Conservation (phyloP, 2,113 vertebrate species). For the Mus spicilegus region DNA sequence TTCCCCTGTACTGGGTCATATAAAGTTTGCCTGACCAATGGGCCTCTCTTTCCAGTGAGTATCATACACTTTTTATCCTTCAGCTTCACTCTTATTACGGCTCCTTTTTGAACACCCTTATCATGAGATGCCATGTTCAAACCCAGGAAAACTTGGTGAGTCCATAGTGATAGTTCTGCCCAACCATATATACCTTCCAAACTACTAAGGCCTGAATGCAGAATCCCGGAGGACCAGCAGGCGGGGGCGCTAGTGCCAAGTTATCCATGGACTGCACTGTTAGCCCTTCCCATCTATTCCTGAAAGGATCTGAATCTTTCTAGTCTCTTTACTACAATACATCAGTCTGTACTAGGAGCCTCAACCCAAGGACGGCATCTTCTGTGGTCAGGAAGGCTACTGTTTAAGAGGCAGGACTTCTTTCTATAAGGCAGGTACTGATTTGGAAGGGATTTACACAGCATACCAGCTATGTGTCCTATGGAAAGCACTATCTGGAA, state of each 20-base stretch:
- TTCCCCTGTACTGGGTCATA: no score
- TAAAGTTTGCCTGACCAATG: no score
- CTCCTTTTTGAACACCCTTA: not conserved
- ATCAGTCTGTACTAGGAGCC: not conserved
- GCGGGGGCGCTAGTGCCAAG: not conserved
- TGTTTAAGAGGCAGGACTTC: not conserved
- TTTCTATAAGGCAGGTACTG: not conserved
- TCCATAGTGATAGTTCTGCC: not conserved
- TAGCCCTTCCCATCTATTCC: not conserved
- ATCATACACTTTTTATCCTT: not conserved
- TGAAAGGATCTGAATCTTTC: not conserved
- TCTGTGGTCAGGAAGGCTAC: not conserved
- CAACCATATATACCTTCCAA: not conserved
- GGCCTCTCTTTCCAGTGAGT: no score
- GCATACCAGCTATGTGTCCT: not conserved
- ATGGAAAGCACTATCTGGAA: rapidly evolving
- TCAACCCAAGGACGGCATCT: not conserved
- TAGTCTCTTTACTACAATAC: not conserved
- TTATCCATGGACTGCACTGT: not conserved
- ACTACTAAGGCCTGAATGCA: not conserved
- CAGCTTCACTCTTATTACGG: not conserved
- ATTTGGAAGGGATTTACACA: not conserved
- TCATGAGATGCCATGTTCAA: not conserved
- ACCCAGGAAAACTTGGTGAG: not conserved
- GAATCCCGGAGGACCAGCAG: not conserved